A percentile compares a stretch with the other conserved stretches of the same genome.
Conservation (phyloP, 1,140 invertebrate genomes). For the Drosophila baimaii region DNA sequence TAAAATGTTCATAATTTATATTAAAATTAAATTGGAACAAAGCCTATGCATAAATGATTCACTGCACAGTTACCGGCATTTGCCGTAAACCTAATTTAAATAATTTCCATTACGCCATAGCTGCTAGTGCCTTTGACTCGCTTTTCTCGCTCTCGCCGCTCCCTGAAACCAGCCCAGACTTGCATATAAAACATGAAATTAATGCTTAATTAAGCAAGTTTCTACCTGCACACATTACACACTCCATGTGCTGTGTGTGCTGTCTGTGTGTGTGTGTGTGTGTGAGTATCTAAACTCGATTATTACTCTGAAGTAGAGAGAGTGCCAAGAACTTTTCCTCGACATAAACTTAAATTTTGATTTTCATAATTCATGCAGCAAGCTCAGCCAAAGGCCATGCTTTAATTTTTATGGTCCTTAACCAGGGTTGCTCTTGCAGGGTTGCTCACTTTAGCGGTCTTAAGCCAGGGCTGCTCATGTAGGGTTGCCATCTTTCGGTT, state of each 20-base stretch:
- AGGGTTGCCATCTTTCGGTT: no score
- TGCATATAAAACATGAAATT: conserved; percentile 79
- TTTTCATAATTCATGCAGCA: conserved; percentile 65
- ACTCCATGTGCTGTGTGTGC: conserved; percentile 9
- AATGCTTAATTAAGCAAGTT: conserved; percentile 76
- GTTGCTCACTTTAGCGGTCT: conserved; percentile 16
- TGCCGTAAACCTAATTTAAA: conserved; percentile 47
- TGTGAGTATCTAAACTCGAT: conserved; percentile 36
- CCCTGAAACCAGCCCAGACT: conserved; percentile 23
- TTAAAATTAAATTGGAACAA: conserved; percentile 40
- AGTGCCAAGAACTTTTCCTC: conserved; percentile 31
- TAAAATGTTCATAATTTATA: conserved; percentile 32
- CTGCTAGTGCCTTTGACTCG: conserved; percentile 20
- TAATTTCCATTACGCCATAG: conserved; percentile 49
- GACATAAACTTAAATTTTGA: conserved; percentile 61
- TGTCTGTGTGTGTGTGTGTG: conserved; percentile 24
- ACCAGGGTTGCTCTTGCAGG: conserved; percentile 5
- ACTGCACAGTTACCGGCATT: conserved; percentile 8
- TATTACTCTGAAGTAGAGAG: conserved; percentile 17
- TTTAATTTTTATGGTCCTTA: conserved; percentile 19
- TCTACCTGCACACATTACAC: conserved; percentile 39
- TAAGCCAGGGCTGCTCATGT: conserved; percentile 8
- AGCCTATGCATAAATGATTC: conserved; percentile 20
- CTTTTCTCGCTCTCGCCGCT: not conserved
- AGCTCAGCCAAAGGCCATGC: conserved; percentile 10